These are phyloP conservation scores for Heteromormyrus szaboi DNA, from an alignment of 2,797 vertebrate genomes.

Conservation along the genomic window DNA sequence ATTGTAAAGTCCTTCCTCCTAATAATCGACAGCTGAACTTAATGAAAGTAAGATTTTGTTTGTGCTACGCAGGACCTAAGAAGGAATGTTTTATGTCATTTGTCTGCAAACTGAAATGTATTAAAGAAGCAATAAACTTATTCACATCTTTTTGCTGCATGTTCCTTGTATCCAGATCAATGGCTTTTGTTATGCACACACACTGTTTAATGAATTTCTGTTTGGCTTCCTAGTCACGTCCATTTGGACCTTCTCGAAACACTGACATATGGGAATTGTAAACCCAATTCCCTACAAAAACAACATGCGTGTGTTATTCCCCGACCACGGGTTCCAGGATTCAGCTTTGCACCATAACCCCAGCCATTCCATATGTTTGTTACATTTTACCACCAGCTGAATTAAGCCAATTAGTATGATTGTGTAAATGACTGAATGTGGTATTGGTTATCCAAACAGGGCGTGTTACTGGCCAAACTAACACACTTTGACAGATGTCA, in stretches of 20 bases:
- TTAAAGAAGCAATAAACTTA: conserved; percentile 17
- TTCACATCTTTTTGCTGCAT: conserved; percentile 10
- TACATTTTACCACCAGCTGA: background rate
- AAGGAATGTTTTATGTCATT: conserved; percentile 5
- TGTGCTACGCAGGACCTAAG: background rate
- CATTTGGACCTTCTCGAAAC: background rate
- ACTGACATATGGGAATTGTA: background rate
- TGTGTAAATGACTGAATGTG: background rate
- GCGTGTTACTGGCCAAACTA: background rate
- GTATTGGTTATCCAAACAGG: background rate
- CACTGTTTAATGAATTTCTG: background rate
- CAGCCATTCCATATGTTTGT: background rate
- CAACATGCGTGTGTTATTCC: background rate
- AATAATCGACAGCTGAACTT: background rate
- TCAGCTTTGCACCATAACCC: background rate
- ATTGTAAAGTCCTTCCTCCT: conserved; percentile 16
- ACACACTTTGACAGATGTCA: background rate
- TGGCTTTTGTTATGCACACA: background rate
- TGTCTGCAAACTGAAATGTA: conserved; percentile 17
- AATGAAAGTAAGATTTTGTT: background rate
- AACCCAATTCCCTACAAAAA: background rate
- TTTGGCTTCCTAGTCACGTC: background rate
- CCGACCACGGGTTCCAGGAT: background rate
- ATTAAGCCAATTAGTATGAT: background rate
- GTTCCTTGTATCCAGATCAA: conserved; percentile 8